Base-by-base conservation (phyloP, 2,888 invertebrate genomes). In the Acrocera orbiculus region DNA sequence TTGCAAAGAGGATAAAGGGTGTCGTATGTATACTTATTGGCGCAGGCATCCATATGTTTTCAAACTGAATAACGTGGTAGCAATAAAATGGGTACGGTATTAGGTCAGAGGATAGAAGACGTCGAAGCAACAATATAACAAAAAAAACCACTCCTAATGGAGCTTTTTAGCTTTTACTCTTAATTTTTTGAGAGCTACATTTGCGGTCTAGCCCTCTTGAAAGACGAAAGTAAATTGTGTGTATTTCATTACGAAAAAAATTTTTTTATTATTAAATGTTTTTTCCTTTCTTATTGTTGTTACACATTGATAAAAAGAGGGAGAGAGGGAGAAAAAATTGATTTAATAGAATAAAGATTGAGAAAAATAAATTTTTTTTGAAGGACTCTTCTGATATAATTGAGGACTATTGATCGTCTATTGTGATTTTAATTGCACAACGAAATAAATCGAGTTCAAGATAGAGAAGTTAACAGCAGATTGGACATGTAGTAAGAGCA, bases 351-450 rank as follows among this genome's bases (percentile, higher is more conserved):
- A 10, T 4, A 9, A 14, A 17, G 30, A 20, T 7, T 22, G 22
- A 20, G 9, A 5, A 20, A 13, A 16, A 22, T 13, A 17, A 17
- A 28, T 17, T 22, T 28, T 34, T 34, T n/a, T n/a, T n/a, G n/a
- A 34, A 34, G 28, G 34, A 28, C 27, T 28, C 34, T 34, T 16
- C 27, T 28, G 34, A 27, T 28, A 34, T 34, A 34, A 34, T 34
- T 34, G 34, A 34, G 34, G 23, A 34, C 34, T 34, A 27, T 34
- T n/a, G n/a, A n/a, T n/a, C n/a, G 34, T 28, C 28, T 28, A 34
- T 34, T 34, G 34, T 34, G 34, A 34, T 28, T 34, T 34, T 34
- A 34, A 34, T 34, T 34, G n/a, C n/a, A n/a, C 28, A 23, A 34
- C 28, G 34, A 28, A 28, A 28, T 34, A 34, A 34, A 34, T 34